These are phyloP conservation scores for Oncorhynchus masou DNA, from an alignment of 2,113 vertebrate genomes.

Conservation along the genomic window DNA sequence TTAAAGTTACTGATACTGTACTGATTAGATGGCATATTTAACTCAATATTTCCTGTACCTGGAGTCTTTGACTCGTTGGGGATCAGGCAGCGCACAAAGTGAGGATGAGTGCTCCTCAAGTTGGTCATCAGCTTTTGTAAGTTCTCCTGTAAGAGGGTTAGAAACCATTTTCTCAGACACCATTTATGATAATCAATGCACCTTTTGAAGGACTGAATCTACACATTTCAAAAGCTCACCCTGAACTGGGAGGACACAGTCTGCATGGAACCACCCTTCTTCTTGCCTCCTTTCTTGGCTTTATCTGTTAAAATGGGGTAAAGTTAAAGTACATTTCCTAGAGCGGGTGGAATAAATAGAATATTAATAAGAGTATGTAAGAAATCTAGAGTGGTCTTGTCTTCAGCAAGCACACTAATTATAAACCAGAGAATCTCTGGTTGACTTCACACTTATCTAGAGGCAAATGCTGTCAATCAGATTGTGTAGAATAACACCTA, in stretches of 20 bases:
- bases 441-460: too few species aligned
- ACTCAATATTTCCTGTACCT: constrained; percentile 46
- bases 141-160: constrained; percentile 73
- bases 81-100: constrained; percentile 83
- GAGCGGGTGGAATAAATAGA: too few species aligned
- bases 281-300: constrained; percentile 63
- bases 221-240: constrained; percentile 14
- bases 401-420: neutral
- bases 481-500: too few species aligned
- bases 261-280: constrained; percentile 87
- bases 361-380: neutral
- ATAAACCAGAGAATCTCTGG: too few species aligned
- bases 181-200: neutral
- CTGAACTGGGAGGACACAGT: constrained; percentile 85
- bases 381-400: neutral
- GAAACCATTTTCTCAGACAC: neutral
- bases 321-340: constrained; percentile 5
- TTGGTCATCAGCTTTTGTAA: constrained; percentile 83
- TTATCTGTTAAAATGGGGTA: constrained; percentile 44
- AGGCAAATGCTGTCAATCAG: too few species aligned
- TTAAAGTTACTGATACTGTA: neutral
- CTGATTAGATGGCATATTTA: neutral
- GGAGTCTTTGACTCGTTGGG: constrained; percentile 86
- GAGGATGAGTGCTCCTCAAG: constrained; percentile 79
- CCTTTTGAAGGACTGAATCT: neutral